Evolutionary conservation across 2,888 invertebrate genomes (phyloP).

Genomic region (Uropetala carovei): DNA sequence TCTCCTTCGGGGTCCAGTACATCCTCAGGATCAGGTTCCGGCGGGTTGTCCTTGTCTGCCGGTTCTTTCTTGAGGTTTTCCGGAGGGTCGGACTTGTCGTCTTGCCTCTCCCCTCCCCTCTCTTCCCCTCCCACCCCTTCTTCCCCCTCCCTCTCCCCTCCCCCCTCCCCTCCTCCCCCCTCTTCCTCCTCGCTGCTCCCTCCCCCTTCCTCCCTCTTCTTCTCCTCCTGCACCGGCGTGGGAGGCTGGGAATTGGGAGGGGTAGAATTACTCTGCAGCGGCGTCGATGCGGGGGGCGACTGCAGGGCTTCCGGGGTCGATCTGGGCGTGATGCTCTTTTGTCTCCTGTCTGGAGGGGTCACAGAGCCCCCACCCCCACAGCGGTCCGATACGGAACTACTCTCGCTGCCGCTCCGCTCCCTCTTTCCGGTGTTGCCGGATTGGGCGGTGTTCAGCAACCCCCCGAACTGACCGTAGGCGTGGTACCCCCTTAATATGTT

Average conservation of each 20-base stretch:
- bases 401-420: constrained; percentile 91
- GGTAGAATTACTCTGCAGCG: constrained; percentile 74
- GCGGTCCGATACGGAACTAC: constrained; percentile 90
- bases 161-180: constrained; percentile 68
- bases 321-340: constrained; percentile 81
- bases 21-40: too few relatives aligned
- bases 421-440: constrained; percentile 74
- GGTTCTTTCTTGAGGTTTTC: background rate
- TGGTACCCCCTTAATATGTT: constrained; percentile 85
- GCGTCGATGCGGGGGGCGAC: constrained; percentile 75
- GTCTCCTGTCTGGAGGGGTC: constrained; percentile 77
- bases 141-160: constrained; percentile 80
- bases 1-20: background rate
- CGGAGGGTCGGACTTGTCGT: constrained; percentile 74
- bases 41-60: background rate
- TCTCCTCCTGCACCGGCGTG: background rate
- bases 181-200: background rate
- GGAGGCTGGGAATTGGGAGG: constrained; percentile 36
- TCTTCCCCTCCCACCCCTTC: constrained; percentile 79
- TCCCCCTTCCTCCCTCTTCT: constrained; percentile 1
- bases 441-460: background rate
- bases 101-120: constrained; percentile 76
- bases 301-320: constrained; percentile 85
- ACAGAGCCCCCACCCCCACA: constrained; percentile 76
- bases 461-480: constrained; percentile 38